phyloP scores from a whole-genome alignment of 53 echinoderm and acorn worm genomes.

The Hippasteria phrygiana region DNA sequence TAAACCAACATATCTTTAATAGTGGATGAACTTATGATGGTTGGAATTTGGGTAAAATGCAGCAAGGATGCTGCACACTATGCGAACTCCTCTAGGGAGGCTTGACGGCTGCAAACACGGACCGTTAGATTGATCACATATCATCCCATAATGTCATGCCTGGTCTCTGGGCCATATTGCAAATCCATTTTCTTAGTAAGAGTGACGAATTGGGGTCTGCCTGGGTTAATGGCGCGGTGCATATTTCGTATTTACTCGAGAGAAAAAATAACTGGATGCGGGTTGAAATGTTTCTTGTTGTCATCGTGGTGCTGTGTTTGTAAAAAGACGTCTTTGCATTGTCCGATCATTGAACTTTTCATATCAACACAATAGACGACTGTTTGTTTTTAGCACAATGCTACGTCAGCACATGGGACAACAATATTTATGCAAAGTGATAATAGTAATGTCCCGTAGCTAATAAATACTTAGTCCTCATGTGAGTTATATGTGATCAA shows the following conservation, averaged over 20 bases:
- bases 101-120: not conserved
- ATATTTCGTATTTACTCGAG: not conserved
- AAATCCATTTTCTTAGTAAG: slow-evolving; percentile 32
- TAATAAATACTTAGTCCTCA: too few species aligned
- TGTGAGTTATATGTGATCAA: too few species aligned
- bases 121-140: slow-evolving; percentile 27
- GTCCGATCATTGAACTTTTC: too few species aligned
- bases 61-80: not conserved
- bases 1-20: not conserved
- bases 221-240: slow-evolving; percentile 49
- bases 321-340: too few species aligned
- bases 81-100: not conserved
- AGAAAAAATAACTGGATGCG: not conserved
- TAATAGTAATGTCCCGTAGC: too few species aligned
- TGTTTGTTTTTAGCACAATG: too few species aligned
- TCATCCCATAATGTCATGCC: slow-evolving; percentile 24
- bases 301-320: not conserved
- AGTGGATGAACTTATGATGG: not conserved
- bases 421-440: too few species aligned
- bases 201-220: slow-evolving; percentile 57
- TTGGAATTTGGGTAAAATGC: not conserved
- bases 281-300: not conserved
- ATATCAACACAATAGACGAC: too few species aligned
- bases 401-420: too few species aligned
- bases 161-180: slow-evolving; percentile 20